These are phyloP conservation scores for Trididemnum clinides DNA, from an alignment of 23 tunicate genomes.

Conservation along the genomic window DNA sequence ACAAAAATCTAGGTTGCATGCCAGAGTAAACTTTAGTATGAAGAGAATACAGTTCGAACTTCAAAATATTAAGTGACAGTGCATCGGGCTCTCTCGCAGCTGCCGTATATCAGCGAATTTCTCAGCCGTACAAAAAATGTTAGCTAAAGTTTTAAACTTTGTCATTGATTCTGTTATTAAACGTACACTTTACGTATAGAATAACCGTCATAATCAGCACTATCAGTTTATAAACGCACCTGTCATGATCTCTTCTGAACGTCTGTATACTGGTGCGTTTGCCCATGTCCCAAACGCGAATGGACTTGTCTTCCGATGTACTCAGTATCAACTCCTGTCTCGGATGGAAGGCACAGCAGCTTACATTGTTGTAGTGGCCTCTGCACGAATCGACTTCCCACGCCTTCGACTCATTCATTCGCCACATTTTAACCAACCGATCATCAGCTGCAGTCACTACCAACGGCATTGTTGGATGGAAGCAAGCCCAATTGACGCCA, in stretches of 20 bases:
- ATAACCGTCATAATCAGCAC: no score
- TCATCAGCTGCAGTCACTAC: constrained; percentile 99
- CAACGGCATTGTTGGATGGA: constrained; percentile 93
- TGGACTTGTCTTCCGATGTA: constrained; percentile 95
- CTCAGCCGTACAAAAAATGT: no score
- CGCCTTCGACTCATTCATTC: constrained; percentile 95
- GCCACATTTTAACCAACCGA: constrained; percentile 90
- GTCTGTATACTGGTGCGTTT: constrained; percentile 91
- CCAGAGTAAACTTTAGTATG: no score
- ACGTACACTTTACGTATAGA: no score
- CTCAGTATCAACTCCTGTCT: constrained; percentile 82
- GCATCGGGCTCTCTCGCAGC: no score
- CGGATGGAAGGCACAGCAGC: constrained; percentile 96
- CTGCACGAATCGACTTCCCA: constrained; percentile 99
- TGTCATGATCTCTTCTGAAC: constrained; percentile 94
- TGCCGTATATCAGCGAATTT: no score
- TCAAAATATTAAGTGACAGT: no score
- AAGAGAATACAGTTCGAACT: no score
- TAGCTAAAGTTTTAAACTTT: no score
- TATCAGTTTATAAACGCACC: constrained; percentile 57
- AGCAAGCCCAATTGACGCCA: constrained; percentile 99
- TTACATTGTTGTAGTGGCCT: constrained; percentile 95
- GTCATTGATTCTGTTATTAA: no score
- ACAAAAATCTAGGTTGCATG: no score
- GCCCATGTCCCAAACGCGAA: constrained; percentile 98